These are phyloP conservation scores for Mechanitis messenoides DNA, from an alignment of 2,888 invertebrate genomes.

Conservation along the genomic window DNA sequence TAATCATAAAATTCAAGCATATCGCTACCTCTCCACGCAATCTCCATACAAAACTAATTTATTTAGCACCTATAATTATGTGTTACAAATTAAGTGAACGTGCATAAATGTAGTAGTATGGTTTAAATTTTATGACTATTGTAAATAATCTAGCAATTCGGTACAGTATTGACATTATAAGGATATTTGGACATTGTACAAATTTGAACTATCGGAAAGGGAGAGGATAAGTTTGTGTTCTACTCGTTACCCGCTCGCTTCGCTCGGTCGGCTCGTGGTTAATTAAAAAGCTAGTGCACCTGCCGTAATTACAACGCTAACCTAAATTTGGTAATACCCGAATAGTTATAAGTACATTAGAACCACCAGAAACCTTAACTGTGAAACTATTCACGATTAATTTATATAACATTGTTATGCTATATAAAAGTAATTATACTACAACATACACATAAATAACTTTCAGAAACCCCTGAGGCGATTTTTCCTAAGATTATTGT, in stretches of 20 bases:
- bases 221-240: neutral
- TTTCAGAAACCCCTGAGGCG: slow-evolving; percentile 34
- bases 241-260: neutral
- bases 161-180: neutral
- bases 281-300: slow-evolving; percentile 6
- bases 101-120: slow-evolving; percentile 11
- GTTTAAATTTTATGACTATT: neutral
- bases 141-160: neutral
- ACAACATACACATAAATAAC: slow-evolving; percentile 13
- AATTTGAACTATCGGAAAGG: neutral
- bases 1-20: slow-evolving; percentile 4
- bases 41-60: slow-evolving; percentile 14
- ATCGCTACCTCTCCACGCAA: slow-evolving; percentile 3
- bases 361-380: neutral
- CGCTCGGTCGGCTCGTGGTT: slow-evolving; percentile 6
- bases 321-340: slow-evolving; percentile 5
- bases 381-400: slow-evolving; percentile 4
- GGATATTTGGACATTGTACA: too few species aligned
- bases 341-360: slow-evolving; percentile 2
- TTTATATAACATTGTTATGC: neutral
- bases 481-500: slow-evolving; percentile 48
- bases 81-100: slow-evolving; percentile 24
- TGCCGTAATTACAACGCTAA: slow-evolving; percentile 5
- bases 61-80: slow-evolving; percentile 22
- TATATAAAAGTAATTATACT: neutral